Percentiles rank a stretch among this genome's conserved stretches.
Evolutionary conservation across 1,140 invertebrate genomes (phyloP).

Genomic region (Linepithema humile): DNA sequence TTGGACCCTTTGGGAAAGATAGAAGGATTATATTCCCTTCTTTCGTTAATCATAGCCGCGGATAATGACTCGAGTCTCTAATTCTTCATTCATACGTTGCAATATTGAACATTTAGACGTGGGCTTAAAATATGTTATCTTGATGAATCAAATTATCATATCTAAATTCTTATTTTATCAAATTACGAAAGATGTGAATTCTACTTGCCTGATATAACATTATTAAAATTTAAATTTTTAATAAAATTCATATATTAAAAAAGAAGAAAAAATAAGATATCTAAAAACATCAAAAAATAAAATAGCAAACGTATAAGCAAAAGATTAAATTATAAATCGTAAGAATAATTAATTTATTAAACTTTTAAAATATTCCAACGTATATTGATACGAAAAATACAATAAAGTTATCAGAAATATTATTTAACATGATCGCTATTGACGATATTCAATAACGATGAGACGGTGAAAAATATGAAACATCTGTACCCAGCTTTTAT

Average conservation of each 20-base stretch:
- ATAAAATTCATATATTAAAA: background rate
- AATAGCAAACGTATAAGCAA: background rate
- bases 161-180: background rate
- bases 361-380: background rate
- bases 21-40: conserved; percentile 36
- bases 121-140: conserved; percentile 3
- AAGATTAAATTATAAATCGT: background rate
- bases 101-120: background rate
- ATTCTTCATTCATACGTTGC: conserved; percentile 37
- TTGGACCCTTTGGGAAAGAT: conserved; percentile 53
- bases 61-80: conserved; percentile 26
- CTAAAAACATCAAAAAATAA: background rate
- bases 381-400: background rate
- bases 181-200: background rate
- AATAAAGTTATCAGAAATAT: too few species aligned
- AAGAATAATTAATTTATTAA: background rate
- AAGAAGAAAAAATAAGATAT: background rate
- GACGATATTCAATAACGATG: background rate
- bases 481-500: conserved; percentile 31
- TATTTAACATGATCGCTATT: background rate
- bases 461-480: too few species aligned
- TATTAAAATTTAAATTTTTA: background rate
- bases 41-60: conserved; percentile 60
- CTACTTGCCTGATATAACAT: background rate
- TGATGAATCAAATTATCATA: background rate